These are phyloP conservation scores for Saccostrea glomerata DNA, from an alignment of 1,140 invertebrate species.

Conservation along the genomic window DNA sequence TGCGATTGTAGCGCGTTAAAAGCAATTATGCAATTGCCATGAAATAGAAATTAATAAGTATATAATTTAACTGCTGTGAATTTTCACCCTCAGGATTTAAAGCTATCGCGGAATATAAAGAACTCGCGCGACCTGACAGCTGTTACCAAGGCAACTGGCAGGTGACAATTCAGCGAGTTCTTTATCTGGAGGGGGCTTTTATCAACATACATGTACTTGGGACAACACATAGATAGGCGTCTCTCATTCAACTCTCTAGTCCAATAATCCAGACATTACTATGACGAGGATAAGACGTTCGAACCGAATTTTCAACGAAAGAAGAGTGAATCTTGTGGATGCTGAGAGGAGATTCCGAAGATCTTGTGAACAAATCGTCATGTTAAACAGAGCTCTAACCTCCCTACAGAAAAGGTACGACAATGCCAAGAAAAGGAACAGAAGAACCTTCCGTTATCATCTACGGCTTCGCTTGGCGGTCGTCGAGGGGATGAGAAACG, in stretches of 20 bases:
- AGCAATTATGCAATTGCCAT: neutral
- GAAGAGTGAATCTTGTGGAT: slow-evolving; percentile 28
- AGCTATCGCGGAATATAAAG: neutral
- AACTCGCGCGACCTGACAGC: slow-evolving; percentile 8
- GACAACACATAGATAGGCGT: neutral
- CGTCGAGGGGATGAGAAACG: slow-evolving; percentile 71
- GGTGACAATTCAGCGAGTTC: neutral
- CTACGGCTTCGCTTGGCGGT: slow-evolving; percentile 70
- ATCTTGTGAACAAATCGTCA: slow-evolving; percentile 72
- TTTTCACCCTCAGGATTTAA: neutral
- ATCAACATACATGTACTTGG: neutral
- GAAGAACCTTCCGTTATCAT: slow-evolving; percentile 70
- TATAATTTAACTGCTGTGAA: neutral
- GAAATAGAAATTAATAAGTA: neutral
- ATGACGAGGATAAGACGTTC: slow-evolving; percentile 20
- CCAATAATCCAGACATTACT: neutral
- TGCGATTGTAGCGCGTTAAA: neutral
- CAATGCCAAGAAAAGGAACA: slow-evolving; percentile 62
- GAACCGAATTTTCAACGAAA: slow-evolving; percentile 3
- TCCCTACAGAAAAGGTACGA: slow-evolving; percentile 68
- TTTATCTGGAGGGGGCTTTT: slow-evolving; percentile 6
- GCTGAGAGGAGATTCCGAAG: slow-evolving; percentile 58
- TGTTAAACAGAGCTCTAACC: slow-evolving; percentile 68
- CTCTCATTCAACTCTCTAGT: neutral
- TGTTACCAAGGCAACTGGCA: slow-evolving; percentile 36